These are phyloP conservation scores for Spheniscus humboldti DNA, from an alignment of 2,797 vertebrate genomes.

Conservation along the genomic window DNA sequence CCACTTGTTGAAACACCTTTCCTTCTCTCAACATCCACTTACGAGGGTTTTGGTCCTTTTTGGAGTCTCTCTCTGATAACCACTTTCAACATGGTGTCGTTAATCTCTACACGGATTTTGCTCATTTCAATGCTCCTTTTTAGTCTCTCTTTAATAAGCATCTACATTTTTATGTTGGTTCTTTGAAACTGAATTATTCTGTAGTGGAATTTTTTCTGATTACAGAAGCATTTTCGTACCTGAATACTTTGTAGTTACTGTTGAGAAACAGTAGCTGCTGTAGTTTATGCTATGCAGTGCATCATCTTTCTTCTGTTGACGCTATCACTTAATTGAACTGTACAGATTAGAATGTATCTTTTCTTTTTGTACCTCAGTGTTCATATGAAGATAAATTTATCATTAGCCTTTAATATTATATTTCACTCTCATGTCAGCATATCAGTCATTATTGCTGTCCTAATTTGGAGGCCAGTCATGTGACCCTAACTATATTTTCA, in stretches of 20 bases:
- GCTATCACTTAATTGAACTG: not conserved
- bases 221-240: not conserved
- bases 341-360: not conserved
- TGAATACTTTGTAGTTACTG: not conserved
- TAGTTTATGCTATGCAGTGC: not conserved
- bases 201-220: not conserved
- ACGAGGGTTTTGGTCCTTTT: not conserved
- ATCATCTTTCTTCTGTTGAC: not conserved
- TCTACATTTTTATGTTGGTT: not conserved
- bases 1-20: not conserved
- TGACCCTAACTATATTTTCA: not conserved
- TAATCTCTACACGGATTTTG: not conserved
- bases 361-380: not conserved
- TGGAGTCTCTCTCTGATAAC: not conserved
- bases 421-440: not conserved
- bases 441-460: not conserved
- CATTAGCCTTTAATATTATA: not conserved
- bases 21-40: not conserved
- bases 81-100: not conserved
- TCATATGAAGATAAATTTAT: not conserved
- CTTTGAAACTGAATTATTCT: not conserved
- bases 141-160: not conserved
- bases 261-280: not conserved
- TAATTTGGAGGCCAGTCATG: not conserved
- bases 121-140: not conserved